A percentile compares a stretch with the other conserved stretches of the same genome.
phyloP scores from a whole-genome alignment of 2,888 invertebrate species.

The Xestia xanthographa region DNA sequence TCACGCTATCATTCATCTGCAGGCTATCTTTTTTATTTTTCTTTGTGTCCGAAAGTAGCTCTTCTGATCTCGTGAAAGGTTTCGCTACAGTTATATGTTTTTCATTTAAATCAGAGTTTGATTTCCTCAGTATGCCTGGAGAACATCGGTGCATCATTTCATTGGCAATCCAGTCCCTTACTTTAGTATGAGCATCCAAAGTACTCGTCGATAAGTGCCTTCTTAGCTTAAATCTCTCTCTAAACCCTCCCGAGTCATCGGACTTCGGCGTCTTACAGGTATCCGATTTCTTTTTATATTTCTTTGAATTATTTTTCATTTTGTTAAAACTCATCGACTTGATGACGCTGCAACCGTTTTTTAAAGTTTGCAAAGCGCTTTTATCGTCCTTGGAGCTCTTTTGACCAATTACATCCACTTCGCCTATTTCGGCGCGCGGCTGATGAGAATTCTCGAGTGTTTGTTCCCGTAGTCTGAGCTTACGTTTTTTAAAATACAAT shows the following conservation, averaged over 20 bases:
- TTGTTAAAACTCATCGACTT: slow-evolving; percentile 89
- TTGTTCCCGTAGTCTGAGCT: slow-evolving; percentile 88
- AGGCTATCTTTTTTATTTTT: slow-evolving; percentile 73
- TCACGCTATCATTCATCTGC: slow-evolving; percentile 71
- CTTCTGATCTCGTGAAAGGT: slow-evolving; percentile 87
- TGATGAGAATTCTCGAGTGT: slow-evolving; percentile 84
- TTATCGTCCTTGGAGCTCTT: slow-evolving; percentile 86
- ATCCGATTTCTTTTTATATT: slow-evolving; percentile 89
- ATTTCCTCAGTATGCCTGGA: slow-evolving; percentile 91
- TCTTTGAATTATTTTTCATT: slow-evolving; percentile 88
- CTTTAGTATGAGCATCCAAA: slow-evolving; percentile 96
- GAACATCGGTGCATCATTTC: slow-evolving; percentile 94
- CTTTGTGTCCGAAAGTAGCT: slow-evolving; percentile 82
- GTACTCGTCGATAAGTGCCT: slow-evolving; percentile 95
- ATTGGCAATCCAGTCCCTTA: slow-evolving; percentile 96
- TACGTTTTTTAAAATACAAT: slow-evolving; percentile 92
- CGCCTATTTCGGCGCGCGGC: slow-evolving; percentile 88
- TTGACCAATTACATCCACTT: slow-evolving; percentile 88
- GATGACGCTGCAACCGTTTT: slow-evolving; percentile 91
- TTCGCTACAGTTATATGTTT: slow-evolving; percentile 77
- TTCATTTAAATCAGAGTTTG: slow-evolving; percentile 82
- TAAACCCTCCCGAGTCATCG: slow-evolving; percentile 90
- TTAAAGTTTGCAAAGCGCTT: slow-evolving; percentile 84
- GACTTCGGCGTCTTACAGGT: slow-evolving; percentile 90
- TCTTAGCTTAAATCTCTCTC: slow-evolving; percentile 92